phyloP scores from a whole-genome alignment of 2,113 vertebrate species.

The Ascaphus truei region DNA sequence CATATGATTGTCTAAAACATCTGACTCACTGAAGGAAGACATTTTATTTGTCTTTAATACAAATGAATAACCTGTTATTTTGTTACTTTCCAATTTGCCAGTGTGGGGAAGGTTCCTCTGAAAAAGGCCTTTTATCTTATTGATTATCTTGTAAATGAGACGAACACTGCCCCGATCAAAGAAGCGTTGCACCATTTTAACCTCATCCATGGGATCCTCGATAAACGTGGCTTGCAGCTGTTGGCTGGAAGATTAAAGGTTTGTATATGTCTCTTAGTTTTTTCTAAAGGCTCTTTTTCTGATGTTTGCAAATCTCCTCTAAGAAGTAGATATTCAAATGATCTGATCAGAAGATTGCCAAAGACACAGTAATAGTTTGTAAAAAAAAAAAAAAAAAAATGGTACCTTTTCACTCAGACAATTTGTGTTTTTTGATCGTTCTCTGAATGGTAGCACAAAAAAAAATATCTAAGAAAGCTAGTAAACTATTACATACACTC shows the following conservation, averaged over 20 bases:
- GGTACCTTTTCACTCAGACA: no score
- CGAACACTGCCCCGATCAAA: constrained; percentile 66
- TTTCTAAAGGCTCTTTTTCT: not conserved
- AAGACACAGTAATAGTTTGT: no score
- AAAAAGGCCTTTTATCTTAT: constrained; percentile 68
- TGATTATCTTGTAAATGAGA: constrained; percentile 74
- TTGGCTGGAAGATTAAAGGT: constrained; percentile 72
- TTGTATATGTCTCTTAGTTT: constrained; percentile 35
- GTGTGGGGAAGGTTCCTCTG: constrained; percentile 77
- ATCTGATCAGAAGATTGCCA: no score
- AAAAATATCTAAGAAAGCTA: no score
- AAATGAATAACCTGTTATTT: constrained; percentile 9
- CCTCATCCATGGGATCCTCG: constrained; percentile 71
- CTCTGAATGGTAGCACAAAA: no score
- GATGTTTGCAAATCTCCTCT: no score
- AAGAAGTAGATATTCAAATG: no score
- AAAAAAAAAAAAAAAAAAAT: no score
- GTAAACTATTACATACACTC: no score
- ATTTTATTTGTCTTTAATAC: constrained; percentile 8
- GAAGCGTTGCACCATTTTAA: constrained; percentile 77
- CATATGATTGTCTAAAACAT: no score
- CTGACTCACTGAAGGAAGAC: not conserved
- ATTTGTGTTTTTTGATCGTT: no score
- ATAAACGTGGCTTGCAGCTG: constrained; percentile 67
- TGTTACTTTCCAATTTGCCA: constrained; percentile 47